Conservation (phyloP, 2,888 invertebrate genomes). For the Xylota sylvarum region DNA sequence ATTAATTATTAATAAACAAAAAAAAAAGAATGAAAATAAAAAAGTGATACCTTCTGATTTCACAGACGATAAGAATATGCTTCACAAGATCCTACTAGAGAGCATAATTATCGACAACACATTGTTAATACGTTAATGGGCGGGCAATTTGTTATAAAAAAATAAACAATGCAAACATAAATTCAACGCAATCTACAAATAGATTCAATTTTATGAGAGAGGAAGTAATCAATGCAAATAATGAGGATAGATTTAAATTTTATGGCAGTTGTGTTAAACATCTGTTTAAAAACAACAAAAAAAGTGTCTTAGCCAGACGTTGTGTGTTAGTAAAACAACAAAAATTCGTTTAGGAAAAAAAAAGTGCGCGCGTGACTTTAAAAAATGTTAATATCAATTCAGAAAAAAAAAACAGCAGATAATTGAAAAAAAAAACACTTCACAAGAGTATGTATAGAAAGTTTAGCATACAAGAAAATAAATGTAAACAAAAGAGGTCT, state of each 20-base stretch:
- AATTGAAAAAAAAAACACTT: not conserved
- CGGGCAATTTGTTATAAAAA: not conserved
- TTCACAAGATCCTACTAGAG: not conserved
- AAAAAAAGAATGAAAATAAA: not conserved
- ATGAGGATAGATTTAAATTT: conserved; percentile 7
- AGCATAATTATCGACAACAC: not conserved
- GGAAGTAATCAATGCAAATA: conserved; percentile 37
- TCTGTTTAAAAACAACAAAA: not conserved
- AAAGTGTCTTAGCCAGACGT: not conserved
- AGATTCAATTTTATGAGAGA: conserved; percentile 4
- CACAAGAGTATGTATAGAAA: not conserved
- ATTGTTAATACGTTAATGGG: conserved; percentile 11
- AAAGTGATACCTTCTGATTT: not conserved
- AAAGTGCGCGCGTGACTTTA: not conserved
- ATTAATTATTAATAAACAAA: not conserved
- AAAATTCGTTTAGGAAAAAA: not conserved
- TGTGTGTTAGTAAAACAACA: not conserved
- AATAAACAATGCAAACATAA: conserved; percentile 10
- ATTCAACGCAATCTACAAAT: conserved; percentile 29
- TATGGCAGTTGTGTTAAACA: not conserved
- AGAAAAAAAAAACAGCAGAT: not conserved
- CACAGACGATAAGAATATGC: not conserved
- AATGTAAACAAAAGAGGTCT: not conserved
- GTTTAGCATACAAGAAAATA: conserved; percentile 4
- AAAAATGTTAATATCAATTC: not conserved